Evolutionary conservation across 2,888 invertebrate genomes (phyloP), one percentile per base, ranked within the genome.

Genomic region (Meandrusa payeni): DNA sequence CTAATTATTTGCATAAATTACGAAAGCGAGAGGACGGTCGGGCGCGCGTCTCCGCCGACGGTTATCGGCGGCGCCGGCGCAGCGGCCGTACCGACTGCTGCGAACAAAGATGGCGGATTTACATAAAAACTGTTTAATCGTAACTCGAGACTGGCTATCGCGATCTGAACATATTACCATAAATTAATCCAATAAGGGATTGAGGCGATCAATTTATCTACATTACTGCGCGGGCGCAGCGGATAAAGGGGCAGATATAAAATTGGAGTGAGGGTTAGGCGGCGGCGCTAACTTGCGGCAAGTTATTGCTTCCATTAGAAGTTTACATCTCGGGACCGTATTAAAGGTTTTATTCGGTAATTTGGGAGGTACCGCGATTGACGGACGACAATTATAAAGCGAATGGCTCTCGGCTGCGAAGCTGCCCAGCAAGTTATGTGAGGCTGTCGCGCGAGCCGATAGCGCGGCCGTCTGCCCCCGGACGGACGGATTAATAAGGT

Each of bases 111-210:
- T 77, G 76, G 79, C 72, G 74, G 73, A 72, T 71, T 75, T 68
- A 78, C 81, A 82, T 83, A 81, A 83, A 83, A 79, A 82, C 73
- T 70, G 73, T 79, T 79, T 76, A 81, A 78, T 80, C 80, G 81
- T 79, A 80, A 81, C 75, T 77, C 73, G 62, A 65, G 59, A 47
- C 61, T 50, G 64, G 64, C 63, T 76, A 80, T 80, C 77, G 76
- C 76, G 70, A 72, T 78, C 76, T 62, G 67, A 70, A 67, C 75
- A 68, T 76, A 82, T 74, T 76, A 76, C 70, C 79, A 72, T 79
- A 78, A 76, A 79, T 77, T 77, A 73, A 75, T 74, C 75, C 72
- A 74, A 71, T 74, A 75, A 72, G 70, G 71, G 70, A 71, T 70
- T 66, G 70, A 65, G 64, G 64, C 76, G 73, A 76, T 73, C 77